Evolutionary conservation across 2,797 vertebrate species (phyloP).

Genomic region (Diceros bicornis): DNA sequence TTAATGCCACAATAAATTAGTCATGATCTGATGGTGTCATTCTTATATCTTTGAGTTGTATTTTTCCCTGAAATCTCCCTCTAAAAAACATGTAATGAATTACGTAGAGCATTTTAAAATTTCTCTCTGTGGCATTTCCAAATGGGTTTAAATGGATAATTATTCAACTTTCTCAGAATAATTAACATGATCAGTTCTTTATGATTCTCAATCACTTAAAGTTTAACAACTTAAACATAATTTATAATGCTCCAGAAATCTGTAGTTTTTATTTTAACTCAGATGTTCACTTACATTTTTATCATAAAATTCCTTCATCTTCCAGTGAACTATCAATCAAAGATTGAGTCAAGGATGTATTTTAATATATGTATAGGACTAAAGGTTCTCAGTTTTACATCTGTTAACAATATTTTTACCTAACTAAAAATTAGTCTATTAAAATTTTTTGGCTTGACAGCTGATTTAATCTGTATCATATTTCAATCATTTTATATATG

Average conservation of each 20-base stretch:
- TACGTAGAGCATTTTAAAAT: constrained; percentile 26
- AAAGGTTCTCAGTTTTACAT: not conserved
- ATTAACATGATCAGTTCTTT: constrained; percentile 51
- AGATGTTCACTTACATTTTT: not conserved
- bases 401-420: constrained; percentile 20
- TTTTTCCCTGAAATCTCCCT: not conserved
- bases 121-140: constrained; percentile 47
- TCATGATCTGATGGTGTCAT: not conserved
- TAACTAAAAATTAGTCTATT: not conserved
- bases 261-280: constrained; percentile 38
- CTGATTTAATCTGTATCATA: not conserved
- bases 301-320: not conserved
- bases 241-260: not conserved
- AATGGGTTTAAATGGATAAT: not conserved
- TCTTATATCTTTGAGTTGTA: not conserved
- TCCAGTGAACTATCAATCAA: not conserved
- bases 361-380: not conserved
- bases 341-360: not conserved
- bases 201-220: constrained; percentile 48
- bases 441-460: not conserved
- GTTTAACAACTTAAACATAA: constrained; percentile 35
- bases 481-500: not conserved
- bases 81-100: constrained; percentile 63
- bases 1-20: constrained; percentile 64
- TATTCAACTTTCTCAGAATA: constrained; percentile 56